phyloP scores from a whole-genome alignment of 2,113 vertebrate species.

The Saccopteryx leptura region DNA sequence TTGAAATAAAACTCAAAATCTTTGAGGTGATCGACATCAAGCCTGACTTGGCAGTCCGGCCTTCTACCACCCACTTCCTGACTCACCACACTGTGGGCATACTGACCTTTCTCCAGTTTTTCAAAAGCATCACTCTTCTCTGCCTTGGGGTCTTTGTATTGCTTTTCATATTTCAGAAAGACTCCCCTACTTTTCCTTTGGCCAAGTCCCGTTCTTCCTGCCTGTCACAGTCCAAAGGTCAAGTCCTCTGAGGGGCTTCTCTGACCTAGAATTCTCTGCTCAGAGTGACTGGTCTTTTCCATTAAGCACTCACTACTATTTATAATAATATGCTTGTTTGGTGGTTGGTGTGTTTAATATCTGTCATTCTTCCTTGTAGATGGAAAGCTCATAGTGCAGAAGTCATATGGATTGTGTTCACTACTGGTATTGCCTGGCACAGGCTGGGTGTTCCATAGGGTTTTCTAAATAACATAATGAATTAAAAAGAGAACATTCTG shows the following conservation, averaged over 20 bases:
- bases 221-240: background rate
- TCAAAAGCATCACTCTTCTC: background rate
- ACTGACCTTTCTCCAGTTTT: background rate
- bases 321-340: background rate
- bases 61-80: background rate
- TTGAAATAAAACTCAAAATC: slow-evolving; percentile 41
- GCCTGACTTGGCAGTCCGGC: background rate
- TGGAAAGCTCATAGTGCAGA: background rate
- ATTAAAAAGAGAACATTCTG: background rate
- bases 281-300: background rate
- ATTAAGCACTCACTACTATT: background rate
- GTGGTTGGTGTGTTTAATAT: background rate
- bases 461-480: slow-evolving; percentile 16
- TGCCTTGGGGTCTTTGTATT: background rate
- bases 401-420: background rate
- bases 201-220: background rate
- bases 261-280: background rate
- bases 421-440: background rate
- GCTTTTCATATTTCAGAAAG: background rate
- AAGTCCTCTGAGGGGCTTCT: background rate
- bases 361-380: background rate
- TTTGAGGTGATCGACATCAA: background rate
- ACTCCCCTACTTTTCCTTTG: background rate
- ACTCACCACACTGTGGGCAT: background rate
- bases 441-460: background rate